Evolutionary conservation across 2,797 vertebrate species (phyloP), one percentile per base, ranked within the genome.

Genomic region (Tinamus major): DNA sequence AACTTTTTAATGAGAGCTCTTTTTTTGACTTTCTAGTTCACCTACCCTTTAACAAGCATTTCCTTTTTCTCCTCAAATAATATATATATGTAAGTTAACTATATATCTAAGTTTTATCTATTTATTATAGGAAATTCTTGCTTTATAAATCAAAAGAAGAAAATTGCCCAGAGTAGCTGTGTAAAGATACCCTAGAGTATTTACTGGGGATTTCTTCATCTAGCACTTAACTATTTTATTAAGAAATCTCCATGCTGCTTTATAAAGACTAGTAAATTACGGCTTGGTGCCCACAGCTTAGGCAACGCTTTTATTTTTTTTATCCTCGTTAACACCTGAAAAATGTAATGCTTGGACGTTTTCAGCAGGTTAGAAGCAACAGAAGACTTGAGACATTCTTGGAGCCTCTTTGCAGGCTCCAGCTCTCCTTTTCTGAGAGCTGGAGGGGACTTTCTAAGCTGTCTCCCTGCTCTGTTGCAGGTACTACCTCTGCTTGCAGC

Each of bases 401-500:
- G 23, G 8, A 0, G 0, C 24, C 27, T 14, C 14, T 67, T 74
- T 0, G 35, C 6, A 35, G 35, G 35, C 35, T 35, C 35, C 35
- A 35, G 35, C 35, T 35, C 6, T 72, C 10, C 29, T 59, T 7
- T 12, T 21, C 15, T 65, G 35, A 8, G 10, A 13, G 37, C 8
- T 29, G 59, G 41, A 51, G 61, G 51, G 23, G 46, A 11, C 16
- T 5, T 61, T 41, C n/a, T 85, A 44, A 95, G 64, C 39, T 1
- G 2, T 19, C 5, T 10, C 8, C 83, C n/a, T 74, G 93, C 58
- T 91, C 37, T 16, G 4, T 42, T 95, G 56, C 97, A 99, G 99
- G 97, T 99, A 99, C 98, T 99, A 99, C 98, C 98, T 99, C 96
- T 99, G 99, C 96, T 97, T 99, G 93, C 99, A 99, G 96, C 97